Evolutionary conservation across 2,888 invertebrate genomes (phyloP), one percentile per base, ranked within the genome.

Genomic region (Spisula subtruncata): DNA sequence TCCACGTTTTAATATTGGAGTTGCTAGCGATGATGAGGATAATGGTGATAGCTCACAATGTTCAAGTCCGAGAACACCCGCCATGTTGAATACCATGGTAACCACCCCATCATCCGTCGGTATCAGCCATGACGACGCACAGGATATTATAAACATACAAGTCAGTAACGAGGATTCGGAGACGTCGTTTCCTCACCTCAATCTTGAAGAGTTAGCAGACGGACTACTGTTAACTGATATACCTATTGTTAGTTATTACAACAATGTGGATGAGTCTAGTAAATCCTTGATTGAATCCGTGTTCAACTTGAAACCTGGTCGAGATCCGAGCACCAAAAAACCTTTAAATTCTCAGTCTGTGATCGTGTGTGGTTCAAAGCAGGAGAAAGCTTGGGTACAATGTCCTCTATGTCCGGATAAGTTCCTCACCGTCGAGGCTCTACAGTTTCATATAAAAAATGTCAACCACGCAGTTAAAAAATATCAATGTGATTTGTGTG

Each of bases 1-100:
- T 0, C 91, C 91, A 16, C 29, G 91, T 46, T 91, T 86, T 35
- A 91, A 91, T 85, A 91, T 91, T 18, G 91, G 91, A 41, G 89
- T 84, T n/a, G 91, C 89, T 14, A 91, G 91, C 82, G 91, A 91
- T 82, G 91, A 91, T 25, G 91, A 91, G 48, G 90, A 90, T 60
- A 90, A 87, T 66, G 86, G 86, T 29, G 83, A 85, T 12, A 51
- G 29, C n/a, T 56, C 80, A 25, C 51, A 80, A 46, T 80, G 79
- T 25, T 79, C 85, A 41, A 56, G 80, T 56, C 41, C 75, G 10
- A 48, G 29, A 51, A 18, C 84, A 20, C 41, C 83, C 16, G 66
- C 46, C 12, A 14, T 71, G 29, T n/a, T 84, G 10, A 84, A 35
- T 29, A 71, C 71, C 48, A 71, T 84, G 32, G 75, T 48, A 51